Percentiles rank a stretch among this genome's conserved stretches.
phyloP scores from a whole-genome alignment of 2,797 vertebrate genomes.

The Lithobates sylvaticus region DNA sequence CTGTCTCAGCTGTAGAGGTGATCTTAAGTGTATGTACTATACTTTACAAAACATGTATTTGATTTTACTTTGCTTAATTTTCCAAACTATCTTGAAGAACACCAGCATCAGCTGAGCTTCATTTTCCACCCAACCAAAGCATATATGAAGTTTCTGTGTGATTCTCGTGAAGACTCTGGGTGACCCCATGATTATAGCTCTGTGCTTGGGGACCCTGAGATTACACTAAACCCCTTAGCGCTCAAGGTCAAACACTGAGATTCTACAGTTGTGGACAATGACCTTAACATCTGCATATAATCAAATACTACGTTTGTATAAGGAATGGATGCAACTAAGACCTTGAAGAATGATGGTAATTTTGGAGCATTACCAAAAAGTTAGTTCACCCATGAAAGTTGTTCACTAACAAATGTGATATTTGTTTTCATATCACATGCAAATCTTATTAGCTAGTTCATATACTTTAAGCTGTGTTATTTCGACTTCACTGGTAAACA shows the following conservation, averaged over 20 bases:
- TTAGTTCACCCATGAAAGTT: conserved; percentile 4
- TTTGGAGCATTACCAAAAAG: conserved; percentile 17
- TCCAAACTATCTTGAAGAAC: neutral
- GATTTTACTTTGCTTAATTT: too few species aligned
- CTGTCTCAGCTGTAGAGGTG: too few species aligned
- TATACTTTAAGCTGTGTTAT: neutral
- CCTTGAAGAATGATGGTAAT: conserved; percentile 35
- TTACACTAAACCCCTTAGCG: neutral
- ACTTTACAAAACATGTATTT: too few species aligned
- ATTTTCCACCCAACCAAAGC: neutral
- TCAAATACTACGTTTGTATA: neutral
- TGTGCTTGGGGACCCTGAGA: conserved; percentile 12
- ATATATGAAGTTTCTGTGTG: neutral
- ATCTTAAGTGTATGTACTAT: too few species aligned
- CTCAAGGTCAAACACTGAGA: conserved; percentile 17
- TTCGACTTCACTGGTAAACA: neutral
- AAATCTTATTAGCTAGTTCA: neutral
- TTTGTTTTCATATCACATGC: neutral
- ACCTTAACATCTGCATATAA: conserved; percentile 26
- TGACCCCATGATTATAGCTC: neutral
- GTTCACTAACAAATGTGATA: neutral
- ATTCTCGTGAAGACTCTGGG: too few species aligned
- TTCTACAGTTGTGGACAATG: conserved; percentile 19
- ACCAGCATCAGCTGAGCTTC: neutral
- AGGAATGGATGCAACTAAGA: conserved; percentile 11